Percentiles rank a stretch among this genome's conserved stretches.
Conservation (phyloP, 2,797 vertebrate genomes). For the Coranthus polyacanthus region DNA sequence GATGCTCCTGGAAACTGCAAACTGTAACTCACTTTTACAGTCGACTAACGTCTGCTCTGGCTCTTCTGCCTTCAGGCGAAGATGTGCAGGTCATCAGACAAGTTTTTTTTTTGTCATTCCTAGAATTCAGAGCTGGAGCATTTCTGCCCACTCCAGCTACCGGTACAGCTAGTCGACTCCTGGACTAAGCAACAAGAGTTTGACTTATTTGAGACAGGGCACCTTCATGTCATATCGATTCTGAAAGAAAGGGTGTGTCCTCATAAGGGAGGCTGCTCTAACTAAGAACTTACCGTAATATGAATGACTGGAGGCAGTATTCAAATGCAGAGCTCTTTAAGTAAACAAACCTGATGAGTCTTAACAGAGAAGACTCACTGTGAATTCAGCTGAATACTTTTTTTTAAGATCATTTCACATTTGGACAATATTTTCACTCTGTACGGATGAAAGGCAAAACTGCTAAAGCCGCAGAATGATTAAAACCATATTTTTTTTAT, state of each 20-base stretch:
- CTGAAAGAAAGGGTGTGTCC: constrained; percentile 65
- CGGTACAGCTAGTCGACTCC: constrained; percentile 11
- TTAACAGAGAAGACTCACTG: constrained; percentile 21
- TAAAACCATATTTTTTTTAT: not conserved
- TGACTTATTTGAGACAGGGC: constrained; percentile 30
- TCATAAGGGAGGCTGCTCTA: constrained; percentile 31
- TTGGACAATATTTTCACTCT: not conserved
- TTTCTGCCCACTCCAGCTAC: constrained; percentile 1
- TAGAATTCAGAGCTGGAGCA: constrained; percentile 9
- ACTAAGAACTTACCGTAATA: constrained; percentile 34
- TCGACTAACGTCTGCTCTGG: not conserved
- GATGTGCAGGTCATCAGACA: constrained; percentile 6
- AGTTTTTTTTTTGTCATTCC: not conserved
- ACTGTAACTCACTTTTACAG: no score
- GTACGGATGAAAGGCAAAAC: not conserved
- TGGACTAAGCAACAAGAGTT: not conserved
- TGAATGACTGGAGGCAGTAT: constrained; percentile 61
- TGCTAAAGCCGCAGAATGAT: not conserved
- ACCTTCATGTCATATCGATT: constrained; percentile 51
- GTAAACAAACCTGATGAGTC: constrained; percentile 50
- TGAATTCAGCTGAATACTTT: not conserved
- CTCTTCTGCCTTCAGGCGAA: constrained; percentile 12
- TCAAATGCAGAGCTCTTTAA: constrained; percentile 34
- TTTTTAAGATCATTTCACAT: not conserved
- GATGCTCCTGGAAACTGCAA: not conserved